Conservation (phyloP, 2,888 invertebrate genomes). For the Cephonodes hylas region DNA sequence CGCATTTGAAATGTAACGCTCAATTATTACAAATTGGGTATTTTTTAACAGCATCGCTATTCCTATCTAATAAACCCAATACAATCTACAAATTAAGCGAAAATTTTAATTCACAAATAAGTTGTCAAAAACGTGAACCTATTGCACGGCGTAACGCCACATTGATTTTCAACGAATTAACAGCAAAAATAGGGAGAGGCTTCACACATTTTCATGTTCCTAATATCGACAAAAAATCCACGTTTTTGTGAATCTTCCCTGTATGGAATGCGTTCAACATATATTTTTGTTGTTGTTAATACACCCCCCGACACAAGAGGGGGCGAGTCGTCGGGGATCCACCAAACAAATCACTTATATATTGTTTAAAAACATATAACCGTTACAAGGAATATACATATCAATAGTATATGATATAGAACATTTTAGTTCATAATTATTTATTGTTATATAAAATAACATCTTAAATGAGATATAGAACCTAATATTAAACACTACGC, state of each 20-base stretch:
- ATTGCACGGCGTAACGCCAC: background rate
- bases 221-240: conserved; percentile 6
- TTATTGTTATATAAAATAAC: conserved; percentile 54
- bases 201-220: background rate
- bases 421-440: conserved; percentile 55
- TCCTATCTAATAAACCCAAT: background rate
- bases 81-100: background rate
- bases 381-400: conserved; percentile 57
- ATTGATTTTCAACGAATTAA: background rate
- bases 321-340: conserved; percentile 27
- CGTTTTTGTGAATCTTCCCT: conserved; percentile 27
- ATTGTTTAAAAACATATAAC: conserved; percentile 41
- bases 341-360: conserved; percentile 55
- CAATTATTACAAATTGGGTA: too few relatives aligned
- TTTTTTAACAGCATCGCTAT: too few relatives aligned
- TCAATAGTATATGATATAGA: conserved; percentile 42
- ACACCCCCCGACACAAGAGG: conserved; percentile 18
- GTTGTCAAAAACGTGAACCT: background rate
- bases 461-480: conserved; percentile 59
- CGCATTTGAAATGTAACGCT: too few relatives aligned
- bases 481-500: conserved; percentile 54
- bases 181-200: background rate
- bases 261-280: conserved; percentile 56
- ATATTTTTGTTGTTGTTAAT: background rate
- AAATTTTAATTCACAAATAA: background rate